Evolutionary conservation across 2,797 vertebrate genomes (phyloP).

Genomic region (Astyanax mexicanus): DNA sequence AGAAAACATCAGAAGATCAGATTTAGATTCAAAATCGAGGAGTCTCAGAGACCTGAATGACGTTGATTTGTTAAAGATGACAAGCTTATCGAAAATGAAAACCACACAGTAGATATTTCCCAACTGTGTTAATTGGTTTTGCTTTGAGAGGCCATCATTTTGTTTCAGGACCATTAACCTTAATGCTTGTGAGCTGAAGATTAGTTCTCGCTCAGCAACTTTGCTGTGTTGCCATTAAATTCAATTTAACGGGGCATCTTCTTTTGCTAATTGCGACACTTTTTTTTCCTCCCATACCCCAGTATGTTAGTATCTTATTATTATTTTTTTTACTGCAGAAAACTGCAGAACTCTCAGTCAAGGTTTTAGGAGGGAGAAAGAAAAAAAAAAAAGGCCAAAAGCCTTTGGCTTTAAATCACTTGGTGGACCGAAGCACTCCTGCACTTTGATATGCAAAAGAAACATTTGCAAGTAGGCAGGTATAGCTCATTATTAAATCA

Average conservation of each 20-base stretch:
- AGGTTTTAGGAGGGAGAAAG: conserved; percentile 11
- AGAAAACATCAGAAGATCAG: not conserved
- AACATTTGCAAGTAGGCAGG: conserved; percentile 70
- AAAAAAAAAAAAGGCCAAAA: too few relatives aligned
- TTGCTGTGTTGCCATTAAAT: conserved; percentile 82
- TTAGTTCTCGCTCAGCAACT: conserved; percentile 76
- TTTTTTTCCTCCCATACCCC: conserved; percentile 47
- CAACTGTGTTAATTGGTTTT: conserved; percentile 82
- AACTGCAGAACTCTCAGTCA: conserved; percentile 36
- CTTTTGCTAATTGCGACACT: conserved; percentile 75
- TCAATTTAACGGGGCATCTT: conserved; percentile 78
- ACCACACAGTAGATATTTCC: conserved; percentile 75
- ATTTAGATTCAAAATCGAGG: too few relatives aligned
- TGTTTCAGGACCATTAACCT: conserved; percentile 82
- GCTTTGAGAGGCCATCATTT: conserved; percentile 83
- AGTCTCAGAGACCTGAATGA: not conserved
- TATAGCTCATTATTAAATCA: conserved; percentile 79
- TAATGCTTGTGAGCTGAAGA: conserved; percentile 77
- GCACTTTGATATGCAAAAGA: conserved; percentile 63
- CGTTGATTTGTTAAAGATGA: conserved; percentile 24
- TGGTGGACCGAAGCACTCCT: conserved; percentile 41
- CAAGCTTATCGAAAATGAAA: conserved; percentile 73
- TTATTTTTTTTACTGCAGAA: conserved; percentile 45
- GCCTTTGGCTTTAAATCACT: conserved; percentile 28
- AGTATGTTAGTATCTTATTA: conserved; percentile 63